These are phyloP conservation scores for Teinopalpus imperialis DNA, from an alignment of 2,888 invertebrate species.

Conservation along the genomic window DNA sequence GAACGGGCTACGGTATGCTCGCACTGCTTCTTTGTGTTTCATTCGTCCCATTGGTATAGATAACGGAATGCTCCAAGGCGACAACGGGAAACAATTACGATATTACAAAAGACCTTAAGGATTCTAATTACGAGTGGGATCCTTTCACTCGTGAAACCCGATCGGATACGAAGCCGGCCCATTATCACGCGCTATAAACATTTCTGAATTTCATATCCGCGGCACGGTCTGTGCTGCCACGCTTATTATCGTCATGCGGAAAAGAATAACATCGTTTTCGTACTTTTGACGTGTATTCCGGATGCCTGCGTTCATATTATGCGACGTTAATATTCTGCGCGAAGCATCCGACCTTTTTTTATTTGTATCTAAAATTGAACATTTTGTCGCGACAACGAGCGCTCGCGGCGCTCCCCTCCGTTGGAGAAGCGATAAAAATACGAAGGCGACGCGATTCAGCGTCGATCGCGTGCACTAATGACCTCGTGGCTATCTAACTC, in stretches of 20 bases:
- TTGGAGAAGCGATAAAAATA: slow-evolving; percentile 73
- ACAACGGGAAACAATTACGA: slow-evolving; percentile 73
- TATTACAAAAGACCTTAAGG: slow-evolving; percentile 72
- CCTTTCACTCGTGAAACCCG: slow-evolving; percentile 66
- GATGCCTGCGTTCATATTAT: slow-evolving; percentile 80
- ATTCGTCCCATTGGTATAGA: slow-evolving; percentile 66
- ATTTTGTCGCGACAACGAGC: slow-evolving; percentile 80
- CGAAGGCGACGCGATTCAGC: slow-evolving; percentile 53
- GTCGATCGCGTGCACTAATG: slow-evolving; percentile 63
- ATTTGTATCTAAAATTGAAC: slow-evolving; percentile 82
- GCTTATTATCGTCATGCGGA: slow-evolving; percentile 77
- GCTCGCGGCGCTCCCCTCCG: slow-evolving; percentile 62
- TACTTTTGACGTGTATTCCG: slow-evolving; percentile 79
- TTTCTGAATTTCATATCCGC: slow-evolving; percentile 78
- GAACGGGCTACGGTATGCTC: slow-evolving; percentile 47
- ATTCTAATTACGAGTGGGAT: slow-evolving; percentile 71
- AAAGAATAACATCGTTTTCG: slow-evolving; percentile 80
- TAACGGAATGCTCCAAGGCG: slow-evolving; percentile 61
- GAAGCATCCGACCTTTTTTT: slow-evolving; percentile 79
- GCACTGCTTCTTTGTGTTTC: slow-evolving; percentile 61
- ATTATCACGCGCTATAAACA: slow-evolving; percentile 76
- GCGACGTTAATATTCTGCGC: slow-evolving; percentile 79
- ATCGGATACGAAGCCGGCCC: slow-evolving; percentile 70
- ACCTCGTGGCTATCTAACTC: slow-evolving; percentile 47
- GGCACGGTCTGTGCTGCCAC: slow-evolving; percentile 63